Base-by-base conservation (phyloP, 2,888 invertebrate species). In the Leucophora obtusa region DNA sequence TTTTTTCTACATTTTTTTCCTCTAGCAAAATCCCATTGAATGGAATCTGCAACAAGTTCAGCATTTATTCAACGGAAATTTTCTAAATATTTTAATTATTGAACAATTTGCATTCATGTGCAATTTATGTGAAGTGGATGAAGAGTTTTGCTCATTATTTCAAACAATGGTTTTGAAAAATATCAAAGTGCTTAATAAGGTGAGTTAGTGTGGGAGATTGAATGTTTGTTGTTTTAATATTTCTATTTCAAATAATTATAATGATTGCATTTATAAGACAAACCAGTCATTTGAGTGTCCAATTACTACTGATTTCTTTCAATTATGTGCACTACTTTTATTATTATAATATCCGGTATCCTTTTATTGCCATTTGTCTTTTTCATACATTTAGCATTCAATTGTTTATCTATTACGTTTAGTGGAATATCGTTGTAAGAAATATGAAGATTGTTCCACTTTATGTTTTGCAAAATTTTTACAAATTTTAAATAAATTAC, bases 51-150 rank as follows among this genome's bases (percentile, higher is more conserved):
- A 88, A 87, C 88, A 89, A 88, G 89, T 89, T 84, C 86, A 86
- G 76, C 85, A 87, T 65, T 83, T 89, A 83, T 87, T 87, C 83
- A 84, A 85, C 24, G 85, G 82, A 73, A 84, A 69, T 68, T 85
- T 85, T 86, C 84, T 88, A 85, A 88, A 87, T 86, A 87, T 89
- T 85, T 87, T 89, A 87, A 88, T 89, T 87, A 86, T 86, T 83
- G 88, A 88, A 85, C 87, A 87, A 86, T 88, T 88, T 84, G 85
- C 86, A 84, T 89, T 88, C 84, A 86, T 89, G 84, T 85, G 88
- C 84, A 85, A 86, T 83, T 85, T 89, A 73, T 88, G 87, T 84
- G 86, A 88, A 85, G 86, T 85, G 85, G 87, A 86, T 84, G 85
- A 86, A 62, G 86, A 87, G 84, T 86, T 86, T 85, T 86, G 86